These are phyloP conservation scores for Tinea pellionella DNA, from an alignment of 2,888 invertebrate genomes.

Conservation along the genomic window DNA sequence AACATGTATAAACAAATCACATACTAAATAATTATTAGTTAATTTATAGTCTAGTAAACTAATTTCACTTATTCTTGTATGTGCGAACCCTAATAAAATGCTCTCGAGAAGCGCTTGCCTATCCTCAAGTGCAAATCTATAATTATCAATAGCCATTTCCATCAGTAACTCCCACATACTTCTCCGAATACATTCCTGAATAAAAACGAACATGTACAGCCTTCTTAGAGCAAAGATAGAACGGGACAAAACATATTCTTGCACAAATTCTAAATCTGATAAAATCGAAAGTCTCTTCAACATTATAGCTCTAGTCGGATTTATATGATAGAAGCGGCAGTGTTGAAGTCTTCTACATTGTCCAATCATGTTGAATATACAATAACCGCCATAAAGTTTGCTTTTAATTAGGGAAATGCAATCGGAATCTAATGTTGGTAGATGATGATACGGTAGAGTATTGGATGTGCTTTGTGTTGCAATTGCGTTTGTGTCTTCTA, in stretches of 20 bases:
- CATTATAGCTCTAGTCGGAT: slow-evolving; percentile 20
- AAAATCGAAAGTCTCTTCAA: slow-evolving; percentile 20
- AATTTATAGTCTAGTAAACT: slow-evolving; percentile 26
- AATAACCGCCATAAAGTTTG: slow-evolving; percentile 29
- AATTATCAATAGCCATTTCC: slow-evolving; percentile 36
- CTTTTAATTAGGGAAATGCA: slow-evolving; percentile 20
- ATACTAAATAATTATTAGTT: slow-evolving; percentile 23
- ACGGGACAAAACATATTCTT: slow-evolving; percentile 35
- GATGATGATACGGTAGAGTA: neutral
- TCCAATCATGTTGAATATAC: slow-evolving; percentile 33
- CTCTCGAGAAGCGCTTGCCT: neutral
- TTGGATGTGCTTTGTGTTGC: neutral
- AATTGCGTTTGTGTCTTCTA: neutral
- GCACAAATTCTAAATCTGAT: slow-evolving; percentile 28
- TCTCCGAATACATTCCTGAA: slow-evolving; percentile 33
- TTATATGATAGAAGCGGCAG: slow-evolving; percentile 33
- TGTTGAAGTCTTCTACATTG: slow-evolving; percentile 27
- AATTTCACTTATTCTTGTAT: slow-evolving; percentile 18
- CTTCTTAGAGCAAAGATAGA: slow-evolving; percentile 23
- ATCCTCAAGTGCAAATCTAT: neutral
- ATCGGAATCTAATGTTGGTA: neutral
- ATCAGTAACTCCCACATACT: slow-evolving; percentile 32
- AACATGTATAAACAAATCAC: slow-evolving; percentile 36
- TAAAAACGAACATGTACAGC: slow-evolving; percentile 30
- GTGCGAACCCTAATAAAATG: neutral